Percentiles rank a stretch among this genome's conserved stretches.
phyloP scores from a whole-genome alignment of 2,113 vertebrate species.

The Prolemur simus region DNA sequence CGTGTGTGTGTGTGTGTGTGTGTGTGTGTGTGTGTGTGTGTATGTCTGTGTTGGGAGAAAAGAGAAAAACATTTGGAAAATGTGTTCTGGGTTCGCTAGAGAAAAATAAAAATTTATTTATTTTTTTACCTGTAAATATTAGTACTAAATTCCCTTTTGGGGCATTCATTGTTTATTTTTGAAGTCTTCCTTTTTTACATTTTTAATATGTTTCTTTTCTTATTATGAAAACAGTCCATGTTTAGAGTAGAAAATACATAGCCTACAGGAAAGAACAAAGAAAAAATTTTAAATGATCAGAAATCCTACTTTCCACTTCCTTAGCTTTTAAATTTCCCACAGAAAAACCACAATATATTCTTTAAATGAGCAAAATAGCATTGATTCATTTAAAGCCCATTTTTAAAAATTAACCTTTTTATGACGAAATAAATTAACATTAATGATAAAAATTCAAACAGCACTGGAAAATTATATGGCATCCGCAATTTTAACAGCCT shows the following conservation, averaged over 20 bases:
- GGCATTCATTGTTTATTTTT: neutral
- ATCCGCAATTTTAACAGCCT: neutral
- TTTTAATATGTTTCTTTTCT: conserved; percentile 16
- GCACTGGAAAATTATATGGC: neutral
- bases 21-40: neutral
- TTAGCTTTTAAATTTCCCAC: neutral
- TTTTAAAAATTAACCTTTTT: neutral
- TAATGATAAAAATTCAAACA: neutral
- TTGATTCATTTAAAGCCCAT: neutral
- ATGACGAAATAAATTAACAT: neutral
- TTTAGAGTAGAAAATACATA: neutral
- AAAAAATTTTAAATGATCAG: neutral
- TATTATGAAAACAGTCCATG: neutral
- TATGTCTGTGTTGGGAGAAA: neutral
- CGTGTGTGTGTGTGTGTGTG: neutral
- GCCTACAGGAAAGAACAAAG: neutral
- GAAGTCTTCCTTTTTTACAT: neutral
- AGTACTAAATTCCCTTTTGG: neutral
- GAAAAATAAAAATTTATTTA: neutral
- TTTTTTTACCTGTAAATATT: neutral
- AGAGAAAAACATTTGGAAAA: neutral
- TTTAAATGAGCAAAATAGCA: neutral
- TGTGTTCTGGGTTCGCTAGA: neutral
- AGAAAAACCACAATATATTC: neutral
- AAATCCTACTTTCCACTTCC: neutral